These are phyloP conservation scores for Anarsia innoxiella DNA, from an alignment of 2,888 invertebrate species.

Conservation along the genomic window DNA sequence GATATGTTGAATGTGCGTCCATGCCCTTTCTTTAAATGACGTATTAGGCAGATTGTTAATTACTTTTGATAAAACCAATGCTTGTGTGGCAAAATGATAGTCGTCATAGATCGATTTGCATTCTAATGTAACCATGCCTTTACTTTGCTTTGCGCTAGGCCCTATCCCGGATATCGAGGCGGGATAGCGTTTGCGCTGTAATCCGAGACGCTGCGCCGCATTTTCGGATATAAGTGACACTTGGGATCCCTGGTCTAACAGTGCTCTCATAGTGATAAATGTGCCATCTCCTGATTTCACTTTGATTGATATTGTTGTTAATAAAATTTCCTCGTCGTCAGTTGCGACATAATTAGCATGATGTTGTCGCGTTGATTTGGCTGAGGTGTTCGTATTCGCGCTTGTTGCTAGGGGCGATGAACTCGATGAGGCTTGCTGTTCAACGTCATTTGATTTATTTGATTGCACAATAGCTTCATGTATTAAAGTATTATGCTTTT, in stretches of 20 bases:
- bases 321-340: too few relatives aligned
- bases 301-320: too few relatives aligned
- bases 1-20: conserved; percentile 16
- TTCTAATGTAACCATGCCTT: neutral
- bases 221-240: conserved; percentile 12
- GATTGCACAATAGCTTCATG: too few relatives aligned
- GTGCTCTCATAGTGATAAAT: conserved; percentile 4
- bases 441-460: too few relatives aligned
- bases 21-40: conserved; percentile 16
- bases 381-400: too few relatives aligned
- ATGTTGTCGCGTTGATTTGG: too few relatives aligned
- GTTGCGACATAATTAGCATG: too few relatives aligned
- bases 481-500: neutral
- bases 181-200: neutral
- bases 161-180: conserved; percentile 6
- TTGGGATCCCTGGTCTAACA: conserved; percentile 13
- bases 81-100: neutral
- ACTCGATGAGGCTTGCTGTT: too few relatives aligned
- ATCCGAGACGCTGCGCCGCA: conserved; percentile 9
- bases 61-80: conserved; percentile 12
- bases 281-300: too few relatives aligned
- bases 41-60: conserved; percentile 9
- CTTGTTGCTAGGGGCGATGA: too few relatives aligned
- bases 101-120: neutral
- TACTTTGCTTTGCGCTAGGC: conserved; percentile 7